Conservation (phyloP, 2,797 vertebrate genomes). For the Limnodromus scolopaceus region DNA sequence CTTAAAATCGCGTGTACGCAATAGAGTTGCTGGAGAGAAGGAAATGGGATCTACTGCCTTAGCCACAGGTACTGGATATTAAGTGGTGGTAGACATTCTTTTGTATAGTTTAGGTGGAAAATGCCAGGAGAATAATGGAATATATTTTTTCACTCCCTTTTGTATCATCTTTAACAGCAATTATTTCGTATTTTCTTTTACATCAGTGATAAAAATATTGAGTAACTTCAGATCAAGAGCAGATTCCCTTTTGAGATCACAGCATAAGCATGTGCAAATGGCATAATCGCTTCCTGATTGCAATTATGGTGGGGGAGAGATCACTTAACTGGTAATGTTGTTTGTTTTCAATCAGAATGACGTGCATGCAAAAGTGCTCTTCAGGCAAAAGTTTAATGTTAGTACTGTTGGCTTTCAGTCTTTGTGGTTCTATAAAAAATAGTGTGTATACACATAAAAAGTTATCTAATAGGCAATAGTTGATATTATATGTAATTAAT, state of each 20-base stretch:
- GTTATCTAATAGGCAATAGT: background rate
- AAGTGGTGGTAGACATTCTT: background rate
- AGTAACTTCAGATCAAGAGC: background rate
- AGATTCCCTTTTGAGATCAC: background rate
- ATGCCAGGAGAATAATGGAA: background rate
- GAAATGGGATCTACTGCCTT: background rate
- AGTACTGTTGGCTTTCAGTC: background rate
- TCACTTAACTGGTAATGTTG: no score
- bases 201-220: background rate
- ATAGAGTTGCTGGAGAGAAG: background rate
- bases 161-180: background rate
- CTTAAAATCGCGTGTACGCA: accelerated
- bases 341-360: background rate
- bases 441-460: background rate
- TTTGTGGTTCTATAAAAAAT: background rate
- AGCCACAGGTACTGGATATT: background rate
- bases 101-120: background rate
- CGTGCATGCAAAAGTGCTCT: background rate
- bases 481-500: background rate
- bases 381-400: background rate
- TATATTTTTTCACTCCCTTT: background rate
- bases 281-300: background rate
- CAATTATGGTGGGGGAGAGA: background rate
- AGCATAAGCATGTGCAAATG: background rate
- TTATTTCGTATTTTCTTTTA: background rate